These are phyloP conservation scores for Cybosia mesomella DNA, from an alignment of 2,888 invertebrate species.

Conservation along the genomic window DNA sequence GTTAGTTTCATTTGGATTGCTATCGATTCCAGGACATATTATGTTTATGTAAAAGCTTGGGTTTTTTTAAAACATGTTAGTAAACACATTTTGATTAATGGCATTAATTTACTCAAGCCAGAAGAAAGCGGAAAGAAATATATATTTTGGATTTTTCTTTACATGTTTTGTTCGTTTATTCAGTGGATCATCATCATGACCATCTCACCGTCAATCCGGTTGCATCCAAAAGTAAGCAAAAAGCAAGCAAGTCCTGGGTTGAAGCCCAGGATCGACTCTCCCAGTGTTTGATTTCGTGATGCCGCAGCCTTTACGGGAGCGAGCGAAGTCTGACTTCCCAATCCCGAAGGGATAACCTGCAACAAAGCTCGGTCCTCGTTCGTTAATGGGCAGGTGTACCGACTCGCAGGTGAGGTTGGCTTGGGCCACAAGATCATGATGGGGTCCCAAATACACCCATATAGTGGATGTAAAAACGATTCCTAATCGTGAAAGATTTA, in stretches of 20 bases:
- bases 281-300: no score
- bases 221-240: background rate
- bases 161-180: background rate
- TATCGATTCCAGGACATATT: constrained; percentile 22
- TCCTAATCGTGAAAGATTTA: background rate
- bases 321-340: no score
- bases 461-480: background rate
- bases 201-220: background rate
- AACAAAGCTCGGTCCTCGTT: no score
- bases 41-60: constrained; percentile 14
- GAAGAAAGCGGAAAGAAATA: background rate
- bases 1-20: constrained; percentile 16
- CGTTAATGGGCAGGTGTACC: background rate
- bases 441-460: no score
- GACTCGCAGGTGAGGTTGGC: background rate
- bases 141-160: background rate
- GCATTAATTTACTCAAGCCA: constrained; percentile 9
- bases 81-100: constrained; percentile 15
- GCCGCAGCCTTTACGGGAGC: no score
- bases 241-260: no score
- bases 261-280: no score
- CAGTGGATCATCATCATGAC: background rate
- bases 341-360: no score
- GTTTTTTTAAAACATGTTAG: constrained; percentile 13
- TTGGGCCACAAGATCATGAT: no score